These are phyloP conservation scores for Mesembrinibis cayennensis DNA, from an alignment of 2,113 vertebrate species.

Conservation along the genomic window DNA sequence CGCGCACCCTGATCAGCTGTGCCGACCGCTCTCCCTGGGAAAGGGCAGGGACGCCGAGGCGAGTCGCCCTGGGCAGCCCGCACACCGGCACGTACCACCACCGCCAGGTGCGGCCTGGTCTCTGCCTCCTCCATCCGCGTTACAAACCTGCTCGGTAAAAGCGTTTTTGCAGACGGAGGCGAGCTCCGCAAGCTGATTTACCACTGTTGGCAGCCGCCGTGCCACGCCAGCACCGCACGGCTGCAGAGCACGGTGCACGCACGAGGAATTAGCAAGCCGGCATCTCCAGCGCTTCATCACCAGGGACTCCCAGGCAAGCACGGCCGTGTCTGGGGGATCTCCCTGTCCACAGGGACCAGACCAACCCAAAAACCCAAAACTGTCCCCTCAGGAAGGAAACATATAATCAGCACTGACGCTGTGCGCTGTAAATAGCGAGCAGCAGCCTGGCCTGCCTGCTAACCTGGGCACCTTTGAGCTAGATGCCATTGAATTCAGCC, in stretches of 20 bases:
- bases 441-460: not conserved
- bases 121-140: not conserved
- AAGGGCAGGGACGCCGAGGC: accelerated
- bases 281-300: not conserved
- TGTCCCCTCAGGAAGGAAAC: not conserved
- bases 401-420: accelerated
- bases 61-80: not conserved
- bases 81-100: not conserved
- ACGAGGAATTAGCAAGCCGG: accelerated
- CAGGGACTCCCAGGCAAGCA: not conserved
- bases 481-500: not conserved
- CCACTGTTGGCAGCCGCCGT: not conserved
- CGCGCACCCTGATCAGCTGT: not conserved
- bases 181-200: not conserved
- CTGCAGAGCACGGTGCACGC: not conserved
- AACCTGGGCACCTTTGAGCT: not conserved
- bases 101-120: not conserved
- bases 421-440: not conserved
- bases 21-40: not conserved
- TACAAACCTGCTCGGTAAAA: not conserved
- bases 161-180: not conserved
- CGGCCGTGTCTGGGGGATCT: not conserved
- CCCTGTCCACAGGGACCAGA: not conserved
- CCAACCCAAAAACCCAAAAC: not conserved
- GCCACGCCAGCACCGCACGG: accelerated